These are phyloP conservation scores for Bos javanicus DNA, from an alignment of 2,113 vertebrate genomes.

Conservation along the genomic window DNA sequence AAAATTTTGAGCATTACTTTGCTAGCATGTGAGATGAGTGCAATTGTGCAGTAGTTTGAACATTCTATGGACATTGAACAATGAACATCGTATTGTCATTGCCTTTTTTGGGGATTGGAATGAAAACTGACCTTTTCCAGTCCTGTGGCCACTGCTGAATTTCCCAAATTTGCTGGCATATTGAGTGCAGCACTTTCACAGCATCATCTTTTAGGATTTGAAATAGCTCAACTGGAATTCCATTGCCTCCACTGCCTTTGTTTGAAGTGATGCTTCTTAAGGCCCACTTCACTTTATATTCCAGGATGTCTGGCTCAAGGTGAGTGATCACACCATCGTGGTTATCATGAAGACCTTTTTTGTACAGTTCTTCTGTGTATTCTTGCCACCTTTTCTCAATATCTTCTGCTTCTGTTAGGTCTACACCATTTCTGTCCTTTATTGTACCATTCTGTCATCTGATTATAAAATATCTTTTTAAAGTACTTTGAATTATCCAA, in stretches of 20 bases:
- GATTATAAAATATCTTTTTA: background rate
- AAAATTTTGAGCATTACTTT: background rate
- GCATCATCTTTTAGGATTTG: background rate
- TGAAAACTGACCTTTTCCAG: background rate
- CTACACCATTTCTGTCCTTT: background rate
- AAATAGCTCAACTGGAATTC: background rate
- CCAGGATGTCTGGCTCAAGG: background rate
- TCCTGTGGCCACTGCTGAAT: background rate
- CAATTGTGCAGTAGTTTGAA: background rate
- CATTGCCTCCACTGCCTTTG: background rate
- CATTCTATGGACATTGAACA: background rate
- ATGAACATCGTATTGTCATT: background rate
- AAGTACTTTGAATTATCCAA: background rate
- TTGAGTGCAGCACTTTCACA: background rate
- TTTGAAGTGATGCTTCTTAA: background rate
- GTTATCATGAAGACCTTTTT: background rate
- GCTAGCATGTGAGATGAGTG: background rate
- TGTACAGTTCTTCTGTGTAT: background rate
- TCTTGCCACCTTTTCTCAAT: background rate
- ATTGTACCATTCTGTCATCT: background rate
- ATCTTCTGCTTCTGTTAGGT: background rate
- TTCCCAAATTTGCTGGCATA: background rate
- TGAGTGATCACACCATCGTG: background rate
- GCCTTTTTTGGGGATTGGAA: background rate
- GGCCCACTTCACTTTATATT: background rate